These are phyloP conservation scores for Aphidius colemani DNA, from an alignment of 2,888 invertebrate genomes.

Conservation along the genomic window DNA sequence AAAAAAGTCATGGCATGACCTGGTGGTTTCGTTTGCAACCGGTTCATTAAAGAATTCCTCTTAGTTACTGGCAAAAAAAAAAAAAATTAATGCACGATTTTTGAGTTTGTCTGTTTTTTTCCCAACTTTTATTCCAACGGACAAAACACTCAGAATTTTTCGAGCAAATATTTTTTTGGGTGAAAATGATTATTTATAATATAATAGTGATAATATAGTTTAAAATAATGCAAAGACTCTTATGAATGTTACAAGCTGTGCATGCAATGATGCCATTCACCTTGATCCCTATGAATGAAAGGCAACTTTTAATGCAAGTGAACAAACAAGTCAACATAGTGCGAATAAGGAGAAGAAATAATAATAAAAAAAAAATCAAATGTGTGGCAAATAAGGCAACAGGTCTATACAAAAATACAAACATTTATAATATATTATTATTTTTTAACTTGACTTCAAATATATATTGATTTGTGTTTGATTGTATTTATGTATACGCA, in stretches of 20 bases:
- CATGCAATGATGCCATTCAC: conserved; percentile 33
- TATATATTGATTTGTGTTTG: neutral
- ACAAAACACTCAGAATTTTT: too few relatives aligned
- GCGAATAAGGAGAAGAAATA: too few relatives aligned
- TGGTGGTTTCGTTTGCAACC: conserved; percentile 31
- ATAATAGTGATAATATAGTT: neutral
- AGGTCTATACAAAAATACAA: too few relatives aligned
- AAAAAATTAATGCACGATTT: conserved; percentile 6
- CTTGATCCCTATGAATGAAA: neutral
- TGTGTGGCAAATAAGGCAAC: too few relatives aligned
- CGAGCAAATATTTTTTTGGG: neutral
- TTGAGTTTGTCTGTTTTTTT: too few relatives aligned
- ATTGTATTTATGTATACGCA: neutral
- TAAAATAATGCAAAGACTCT: too few relatives aligned
- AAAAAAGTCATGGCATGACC: conserved; percentile 39
- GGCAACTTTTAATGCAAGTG: too few relatives aligned
- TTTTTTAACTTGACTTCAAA: neutral
- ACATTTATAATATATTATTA: too few relatives aligned
- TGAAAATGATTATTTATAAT: conserved; percentile 27
- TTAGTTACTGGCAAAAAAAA: conserved; percentile 22
- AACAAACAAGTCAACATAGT: too few relatives aligned
- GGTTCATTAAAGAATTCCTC: conserved; percentile 46
- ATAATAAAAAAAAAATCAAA: too few relatives aligned
- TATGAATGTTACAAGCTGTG: conserved; percentile 11
- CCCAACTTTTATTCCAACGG: too few relatives aligned